Base-by-base conservation (phyloP, 2,797 vertebrate species). In the Trichosurus vulpecula region DNA sequence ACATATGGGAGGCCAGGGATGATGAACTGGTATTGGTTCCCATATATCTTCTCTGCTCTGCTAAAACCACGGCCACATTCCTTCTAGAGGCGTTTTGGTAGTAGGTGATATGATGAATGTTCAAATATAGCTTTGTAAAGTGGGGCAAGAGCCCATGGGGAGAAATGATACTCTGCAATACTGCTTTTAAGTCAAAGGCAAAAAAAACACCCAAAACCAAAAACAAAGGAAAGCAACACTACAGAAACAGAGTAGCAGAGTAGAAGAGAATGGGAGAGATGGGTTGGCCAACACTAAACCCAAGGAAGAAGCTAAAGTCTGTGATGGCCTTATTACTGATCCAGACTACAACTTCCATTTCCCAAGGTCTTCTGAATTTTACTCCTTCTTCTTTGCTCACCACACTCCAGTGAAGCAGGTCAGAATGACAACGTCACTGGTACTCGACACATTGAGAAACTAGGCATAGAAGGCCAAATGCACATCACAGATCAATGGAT, bases 1-100 rank as follows among this genome's bases (percentile, higher is more conserved):
- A 47, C 30, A 35, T 47, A 91, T 91, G 93, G 90, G 91, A 95
- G 91, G 74, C 13, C 55, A 95, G 91, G 52, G 61, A 97, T 93
- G 97, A 96, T 94, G 90, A 96, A 96, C 96, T 97, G 95, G 96
- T 94, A 96, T 94, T 74, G 57, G 74, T 58, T 95, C 96, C 92
- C 19, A 92, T 54, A 92, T 96, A 97, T 97, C 97, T 95, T 95
- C 93, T n/a, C 57, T 91, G 91, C 91, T 97, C 25, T 95, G 89
- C 91, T 94, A 89, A 96, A 95, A 96, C 29, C 74, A 91, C 90
- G 92, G 92, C 94, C 61, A 41, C 92, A 92, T 95, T 92, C 95
- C 94, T 96, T 97, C 61, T 90, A 61, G 61, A 96, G 94, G 66
- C 66, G 47, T 94, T 97, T 95, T 96, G 97, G 94, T 93, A 81